Evolutionary conservation across 2,113 vertebrate species (phyloP).

Genomic region (Dromiciops gliroides): DNA sequence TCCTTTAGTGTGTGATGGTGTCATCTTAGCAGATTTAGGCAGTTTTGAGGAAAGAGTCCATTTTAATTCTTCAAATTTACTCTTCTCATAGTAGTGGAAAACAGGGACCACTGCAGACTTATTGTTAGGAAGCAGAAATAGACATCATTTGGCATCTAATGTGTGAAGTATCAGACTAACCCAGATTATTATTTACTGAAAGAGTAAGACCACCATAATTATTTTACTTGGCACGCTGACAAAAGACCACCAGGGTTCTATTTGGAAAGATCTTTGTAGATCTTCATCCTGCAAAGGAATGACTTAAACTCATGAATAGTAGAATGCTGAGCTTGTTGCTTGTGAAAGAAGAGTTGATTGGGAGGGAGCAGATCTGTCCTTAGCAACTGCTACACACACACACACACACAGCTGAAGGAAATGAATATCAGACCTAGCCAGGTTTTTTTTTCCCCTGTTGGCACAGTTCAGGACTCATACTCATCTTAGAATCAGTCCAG

Average conservation of each 20-base stretch:
- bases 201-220: constrained; percentile 34
- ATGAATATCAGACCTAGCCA: constrained; percentile 67
- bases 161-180: constrained; percentile 7
- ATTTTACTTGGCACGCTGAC: constrained; percentile 36
- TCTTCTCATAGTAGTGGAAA: neutral
- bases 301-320: constrained; percentile 47
- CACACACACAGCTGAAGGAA: constrained; percentile 33
- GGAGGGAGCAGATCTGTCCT: constrained; percentile 33
- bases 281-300: constrained; percentile 45
- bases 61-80: neutral
- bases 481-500: constrained; percentile 72
- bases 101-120: neutral
- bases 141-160: constrained; percentile 37
- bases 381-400: constrained; percentile 38
- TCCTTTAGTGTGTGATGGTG: neutral
- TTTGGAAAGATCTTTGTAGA: constrained; percentile 27
- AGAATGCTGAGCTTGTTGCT: constrained; percentile 71
- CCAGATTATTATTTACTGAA: neutral
- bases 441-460: constrained; percentile 59
- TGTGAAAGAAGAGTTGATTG: constrained; percentile 50
- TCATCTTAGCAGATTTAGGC: neutral
- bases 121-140: constrained; percentile 33
- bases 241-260: neutral
- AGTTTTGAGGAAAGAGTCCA: neutral
- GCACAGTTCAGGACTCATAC: constrained; percentile 64